Conservation (phyloP, 2,888 invertebrate species). For the Hemaris fuciformis region DNA sequence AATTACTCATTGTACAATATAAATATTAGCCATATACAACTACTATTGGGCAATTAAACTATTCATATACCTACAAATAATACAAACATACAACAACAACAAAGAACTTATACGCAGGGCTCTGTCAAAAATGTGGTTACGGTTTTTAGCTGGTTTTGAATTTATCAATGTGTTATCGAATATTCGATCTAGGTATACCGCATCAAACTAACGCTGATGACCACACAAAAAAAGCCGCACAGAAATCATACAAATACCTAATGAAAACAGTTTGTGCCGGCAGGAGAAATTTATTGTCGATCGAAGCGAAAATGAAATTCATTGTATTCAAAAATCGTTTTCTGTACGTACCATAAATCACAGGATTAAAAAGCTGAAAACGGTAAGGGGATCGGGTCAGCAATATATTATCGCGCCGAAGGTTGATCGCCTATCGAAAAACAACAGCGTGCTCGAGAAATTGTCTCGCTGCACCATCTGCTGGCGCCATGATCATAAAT, state of each 20-base stretch:
- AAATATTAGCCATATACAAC: no score
- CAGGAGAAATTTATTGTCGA: slow-evolving; percentile 28
- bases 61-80: no score
- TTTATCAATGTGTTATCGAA: no score
- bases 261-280: slow-evolving; percentile 5
- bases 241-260: slow-evolving; percentile 11
- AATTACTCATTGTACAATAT: no score
- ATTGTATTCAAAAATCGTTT: slow-evolving; percentile 54
- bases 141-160: no score
- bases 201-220: not conserved
- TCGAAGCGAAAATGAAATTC: slow-evolving; percentile 38
- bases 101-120: no score
- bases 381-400: slow-evolving; percentile 47
- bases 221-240: not conserved
- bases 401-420: slow-evolving; percentile 51
- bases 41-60: no score
- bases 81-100: no score
- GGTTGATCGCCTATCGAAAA: slow-evolving; percentile 43
- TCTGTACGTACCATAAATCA: slow-evolving; percentile 50
- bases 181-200: no score
- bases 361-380: slow-evolving; percentile 58
- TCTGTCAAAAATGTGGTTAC: no score
- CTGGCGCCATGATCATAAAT: slow-evolving; percentile 20
- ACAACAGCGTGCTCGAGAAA: slow-evolving; percentile 36
- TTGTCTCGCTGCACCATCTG: slow-evolving; percentile 45